Evolutionary conservation across 2,113 vertebrate genomes (phyloP).

Genomic region (Gallinago undulata): DNA sequence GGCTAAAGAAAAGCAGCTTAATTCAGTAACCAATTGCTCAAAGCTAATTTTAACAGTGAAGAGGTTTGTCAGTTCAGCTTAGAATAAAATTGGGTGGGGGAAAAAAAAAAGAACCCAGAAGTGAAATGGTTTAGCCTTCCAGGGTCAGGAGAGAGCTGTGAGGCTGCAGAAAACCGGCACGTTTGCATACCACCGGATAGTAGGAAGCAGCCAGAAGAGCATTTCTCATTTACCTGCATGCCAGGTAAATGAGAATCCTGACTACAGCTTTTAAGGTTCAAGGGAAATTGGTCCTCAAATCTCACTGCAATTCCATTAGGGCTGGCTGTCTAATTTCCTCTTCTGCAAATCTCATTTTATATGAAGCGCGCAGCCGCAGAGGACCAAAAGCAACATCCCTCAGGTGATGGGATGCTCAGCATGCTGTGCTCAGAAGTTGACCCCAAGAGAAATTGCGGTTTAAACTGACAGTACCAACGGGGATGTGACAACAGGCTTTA

Average conservation of each 20-base stretch:
- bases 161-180: background rate
- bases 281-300: background rate
- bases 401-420: background rate
- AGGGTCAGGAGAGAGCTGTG: background rate
- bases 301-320: background rate
- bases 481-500: background rate
- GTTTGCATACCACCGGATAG: background rate
- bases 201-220: background rate
- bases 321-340: background rate
- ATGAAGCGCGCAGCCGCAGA: background rate
- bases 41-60: background rate
- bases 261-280: background rate
- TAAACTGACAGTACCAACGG: background rate
- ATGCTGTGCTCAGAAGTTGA: background rate
- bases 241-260: background rate
- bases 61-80: background rate
- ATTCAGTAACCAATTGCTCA: background rate
- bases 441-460: background rate
- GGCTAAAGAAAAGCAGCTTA: conserved; percentile 5
- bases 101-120: background rate
- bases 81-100: background rate
- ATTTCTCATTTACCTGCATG: background rate
- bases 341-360: conserved; percentile 1
- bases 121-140: background rate
- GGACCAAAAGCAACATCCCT: background rate